These are phyloP conservation scores for Xanthia icteritia DNA, from an alignment of 2,888 invertebrate species.

Conservation along the genomic window DNA sequence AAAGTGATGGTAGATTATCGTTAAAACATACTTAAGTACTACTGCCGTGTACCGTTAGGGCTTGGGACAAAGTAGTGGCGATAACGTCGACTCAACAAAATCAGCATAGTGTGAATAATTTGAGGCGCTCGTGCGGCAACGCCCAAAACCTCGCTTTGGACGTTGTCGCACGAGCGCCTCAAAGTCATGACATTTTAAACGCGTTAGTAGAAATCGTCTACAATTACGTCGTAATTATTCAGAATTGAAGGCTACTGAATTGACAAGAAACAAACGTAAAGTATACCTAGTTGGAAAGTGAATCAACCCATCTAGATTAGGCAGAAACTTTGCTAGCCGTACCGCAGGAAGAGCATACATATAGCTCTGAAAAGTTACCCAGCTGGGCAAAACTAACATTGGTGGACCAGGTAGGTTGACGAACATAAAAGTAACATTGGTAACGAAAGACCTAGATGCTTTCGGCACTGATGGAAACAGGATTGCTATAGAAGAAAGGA, in stretches of 20 bases:
- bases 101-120: conserved; percentile 44
- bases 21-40: conserved; percentile 39
- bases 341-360: background rate
- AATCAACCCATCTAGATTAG: background rate
- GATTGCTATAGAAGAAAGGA: background rate
- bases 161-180: too few species aligned
- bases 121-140: conserved; percentile 26
- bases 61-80: conserved; percentile 23
- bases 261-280: conserved; percentile 1
- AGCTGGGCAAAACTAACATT: too few species aligned
- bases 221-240: conserved; percentile 12
- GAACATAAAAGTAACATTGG: background rate
- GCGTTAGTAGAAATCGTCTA: conserved; percentile 33
- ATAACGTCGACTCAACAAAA: conserved; percentile 30
- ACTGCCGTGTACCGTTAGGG: conserved; percentile 18
- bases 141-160: too few species aligned
- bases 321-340: background rate
- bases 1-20: conserved; percentile 22
- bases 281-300: background rate
- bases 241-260: conserved; percentile 7
- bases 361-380: too few species aligned
- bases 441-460: background rate
- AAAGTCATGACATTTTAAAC: conserved; percentile 46
- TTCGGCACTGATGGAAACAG: background rate
- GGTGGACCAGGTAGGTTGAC: background rate